Base-by-base conservation (phyloP, 2,797 vertebrate genomes). In the Nasua narica region DNA sequence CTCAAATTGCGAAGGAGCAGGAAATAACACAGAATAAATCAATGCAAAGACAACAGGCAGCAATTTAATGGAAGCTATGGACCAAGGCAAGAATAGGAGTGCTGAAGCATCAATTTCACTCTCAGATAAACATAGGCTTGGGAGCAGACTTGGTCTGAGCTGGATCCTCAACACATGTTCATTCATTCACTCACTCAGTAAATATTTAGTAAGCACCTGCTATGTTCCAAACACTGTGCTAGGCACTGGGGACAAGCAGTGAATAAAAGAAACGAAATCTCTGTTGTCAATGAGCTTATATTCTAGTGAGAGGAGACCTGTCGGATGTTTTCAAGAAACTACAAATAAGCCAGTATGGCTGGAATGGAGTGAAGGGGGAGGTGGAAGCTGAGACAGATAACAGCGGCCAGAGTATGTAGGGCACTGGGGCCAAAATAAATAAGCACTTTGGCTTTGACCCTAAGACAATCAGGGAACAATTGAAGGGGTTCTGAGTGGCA, bases 1-100 rank as follows among this genome's bases (percentile, higher is more conserved):
- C 43, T 97, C 84, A 95, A 87, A 52, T 90, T 96, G 65, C 32
- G 4, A 93, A 97, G 54, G 19, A 96, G 58, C 52, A 96, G 92
- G 85, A 96, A 95, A 85, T 74, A 94, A 86, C 56, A 92, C 21
- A 76, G 58, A 89, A 81, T 54, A 79, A 94, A 94, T 94, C 87
- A 65, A 96, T 76, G n/a, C 43, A 79, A 93, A 96, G 54, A 87
- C 62, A 94, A 97, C 27, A 93, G 27, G 58, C 35, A 69, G 81
- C 43, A 60, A 92, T 85, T 91, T 54, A 82, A 94, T 95, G 88
- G 85, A 97, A 88, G 72, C n/a, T 48, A 90, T 27, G 35, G 83
- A 46, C 72, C 72, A 78, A 79, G 52, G 43, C 32, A 78, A 74
- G 90, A 46, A 32, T 65, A 89, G 56, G 81, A 67, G 27, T 72